Evolutionary conservation across 2,888 invertebrate genomes (phyloP).

Genomic region (Erebia palarica): DNA sequence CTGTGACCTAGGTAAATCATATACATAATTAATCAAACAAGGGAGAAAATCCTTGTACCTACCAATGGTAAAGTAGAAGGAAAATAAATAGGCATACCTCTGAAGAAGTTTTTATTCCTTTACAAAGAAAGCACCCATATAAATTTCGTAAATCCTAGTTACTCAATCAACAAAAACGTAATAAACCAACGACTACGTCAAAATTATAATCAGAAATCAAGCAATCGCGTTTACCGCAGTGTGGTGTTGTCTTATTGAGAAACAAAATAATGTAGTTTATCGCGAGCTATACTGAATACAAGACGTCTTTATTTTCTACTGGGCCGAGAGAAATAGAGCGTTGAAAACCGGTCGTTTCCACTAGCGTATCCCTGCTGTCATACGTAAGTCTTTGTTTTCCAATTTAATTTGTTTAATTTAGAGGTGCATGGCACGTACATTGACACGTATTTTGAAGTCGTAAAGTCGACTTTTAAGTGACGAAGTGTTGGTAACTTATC

Average conservation of each 20-base stretch:
- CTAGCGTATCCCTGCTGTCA: conserved; percentile 31
- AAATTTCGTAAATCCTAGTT: background rate
- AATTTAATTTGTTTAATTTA: conserved; percentile 1
- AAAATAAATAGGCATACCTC: too few relatives aligned
- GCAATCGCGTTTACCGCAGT: conserved; percentile 22
- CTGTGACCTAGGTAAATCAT: too few relatives aligned
- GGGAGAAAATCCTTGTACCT: too few relatives aligned
- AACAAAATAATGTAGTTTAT: conserved; percentile 36
- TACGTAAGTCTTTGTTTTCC: conserved; percentile 27
- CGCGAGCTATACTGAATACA: conserved; percentile 33
- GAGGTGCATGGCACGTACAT: background rate
- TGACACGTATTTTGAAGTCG: conserved; percentile 1
- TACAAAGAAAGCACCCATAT: background rate
- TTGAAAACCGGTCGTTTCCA: conserved; percentile 38
- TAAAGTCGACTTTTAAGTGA: conserved; percentile 11
- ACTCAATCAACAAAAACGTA: background rate
- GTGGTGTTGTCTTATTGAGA: conserved; percentile 35
- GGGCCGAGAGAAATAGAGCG: conserved; percentile 34
- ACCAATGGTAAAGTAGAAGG: too few relatives aligned
- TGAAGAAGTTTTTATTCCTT: background rate
- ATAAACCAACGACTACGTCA: conserved; percentile 19
- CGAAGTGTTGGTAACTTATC: background rate
- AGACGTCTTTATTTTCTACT: conserved; percentile 32
- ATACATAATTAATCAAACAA: too few relatives aligned
- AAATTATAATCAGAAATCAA: conserved; percentile 35